A percentile compares a stretch with the other conserved stretches of the same genome.
Conservation (phyloP, 2,888 invertebrate genomes). For the Cetonia aurata region DNA sequence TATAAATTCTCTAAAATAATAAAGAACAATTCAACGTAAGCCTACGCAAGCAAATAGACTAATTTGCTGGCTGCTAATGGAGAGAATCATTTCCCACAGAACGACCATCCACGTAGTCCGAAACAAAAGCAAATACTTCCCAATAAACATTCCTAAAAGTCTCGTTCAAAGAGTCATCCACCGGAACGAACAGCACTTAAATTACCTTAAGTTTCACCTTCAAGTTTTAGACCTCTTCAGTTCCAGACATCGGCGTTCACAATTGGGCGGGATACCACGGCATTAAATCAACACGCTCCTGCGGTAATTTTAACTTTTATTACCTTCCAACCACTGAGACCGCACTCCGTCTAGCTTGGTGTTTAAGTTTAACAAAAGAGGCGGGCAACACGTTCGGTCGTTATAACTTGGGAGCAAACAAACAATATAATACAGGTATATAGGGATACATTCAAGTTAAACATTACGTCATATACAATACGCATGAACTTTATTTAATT, state of each 20-base stretch:
- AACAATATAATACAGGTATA: too few relatives aligned
- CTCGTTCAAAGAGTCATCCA: conserved; percentile 16
- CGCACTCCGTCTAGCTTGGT: conserved; percentile 8
- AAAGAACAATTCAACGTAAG: too few relatives aligned
- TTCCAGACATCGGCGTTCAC: conserved; percentile 26
- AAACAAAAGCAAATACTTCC: conserved; percentile 19
- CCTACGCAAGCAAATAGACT: too few relatives aligned
- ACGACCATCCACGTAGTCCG: background rate
- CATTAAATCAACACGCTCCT: conserved; percentile 38
- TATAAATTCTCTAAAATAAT: too few relatives aligned
- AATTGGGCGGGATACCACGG: conserved; percentile 30
- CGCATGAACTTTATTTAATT: too few relatives aligned
- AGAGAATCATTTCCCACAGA: too few relatives aligned
- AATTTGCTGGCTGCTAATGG: too few relatives aligned
- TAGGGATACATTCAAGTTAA: too few relatives aligned
- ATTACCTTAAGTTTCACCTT: conserved; percentile 37
- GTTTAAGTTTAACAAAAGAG: conserved; percentile 27
- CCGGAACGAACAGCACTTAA: conserved; percentile 31
- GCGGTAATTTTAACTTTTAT: conserved; percentile 37
- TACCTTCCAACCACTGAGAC: conserved; percentile 21
- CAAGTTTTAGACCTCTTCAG: conserved; percentile 5
- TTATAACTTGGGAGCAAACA: conserved; percentile 18
- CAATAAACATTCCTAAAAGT: conserved; percentile 37
- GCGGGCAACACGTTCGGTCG: conserved; percentile 20
- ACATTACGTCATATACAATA: too few relatives aligned